Percentiles rank a stretch among this genome's conserved stretches.
Evolutionary conservation across 2,888 invertebrate species (phyloP).

Genomic region (Zeuzera pyrina): DNA sequence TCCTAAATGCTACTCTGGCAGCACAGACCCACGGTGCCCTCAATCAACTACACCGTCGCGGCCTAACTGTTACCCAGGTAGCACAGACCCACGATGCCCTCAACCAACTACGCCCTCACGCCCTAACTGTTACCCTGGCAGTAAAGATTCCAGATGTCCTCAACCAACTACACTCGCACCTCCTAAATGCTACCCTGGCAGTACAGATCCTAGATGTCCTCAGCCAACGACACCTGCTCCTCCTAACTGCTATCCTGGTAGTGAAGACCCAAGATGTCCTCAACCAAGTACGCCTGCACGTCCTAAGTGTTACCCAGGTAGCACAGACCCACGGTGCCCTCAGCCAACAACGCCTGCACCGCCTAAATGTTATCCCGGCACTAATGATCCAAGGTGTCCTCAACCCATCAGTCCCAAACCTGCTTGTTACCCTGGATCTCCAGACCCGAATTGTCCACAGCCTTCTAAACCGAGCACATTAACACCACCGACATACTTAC

Average conservation of each 20-base stretch:
- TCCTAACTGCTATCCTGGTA: constrained; percentile 24
- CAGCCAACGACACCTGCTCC: constrained; percentile 25
- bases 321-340: constrained; percentile 21
- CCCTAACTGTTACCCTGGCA: constrained; percentile 24
- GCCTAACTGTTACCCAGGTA: constrained; percentile 23
- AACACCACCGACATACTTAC: constrained; percentile 14
- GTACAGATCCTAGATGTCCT: constrained; percentile 26
- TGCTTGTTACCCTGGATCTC: constrained; percentile 12
- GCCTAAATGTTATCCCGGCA: constrained; percentile 29
- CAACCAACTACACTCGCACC: constrained; percentile 23
- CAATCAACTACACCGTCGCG: constrained; percentile 23
- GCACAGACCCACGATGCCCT: constrained; percentile 26
- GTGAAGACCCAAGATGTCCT: constrained; percentile 32
- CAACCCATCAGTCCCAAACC: constrained; percentile 16
- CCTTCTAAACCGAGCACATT: constrained; percentile 26
- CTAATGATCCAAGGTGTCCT: constrained; percentile 25
- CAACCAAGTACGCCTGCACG: constrained; percentile 20
- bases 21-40: constrained; percentile 29
- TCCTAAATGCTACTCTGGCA: constrained; percentile 33
- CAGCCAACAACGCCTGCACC: constrained; percentile 16
- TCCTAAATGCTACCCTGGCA: constrained; percentile 22
- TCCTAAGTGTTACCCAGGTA: constrained; percentile 25
- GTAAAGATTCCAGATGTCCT: constrained; percentile 30
- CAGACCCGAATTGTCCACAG: constrained; percentile 18
- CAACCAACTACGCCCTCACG: constrained; percentile 24